Evolutionary conservation across 1,140 invertebrate species (phyloP), one percentile per base, ranked within the genome.

Genomic region (Drosophila obscura): DNA sequence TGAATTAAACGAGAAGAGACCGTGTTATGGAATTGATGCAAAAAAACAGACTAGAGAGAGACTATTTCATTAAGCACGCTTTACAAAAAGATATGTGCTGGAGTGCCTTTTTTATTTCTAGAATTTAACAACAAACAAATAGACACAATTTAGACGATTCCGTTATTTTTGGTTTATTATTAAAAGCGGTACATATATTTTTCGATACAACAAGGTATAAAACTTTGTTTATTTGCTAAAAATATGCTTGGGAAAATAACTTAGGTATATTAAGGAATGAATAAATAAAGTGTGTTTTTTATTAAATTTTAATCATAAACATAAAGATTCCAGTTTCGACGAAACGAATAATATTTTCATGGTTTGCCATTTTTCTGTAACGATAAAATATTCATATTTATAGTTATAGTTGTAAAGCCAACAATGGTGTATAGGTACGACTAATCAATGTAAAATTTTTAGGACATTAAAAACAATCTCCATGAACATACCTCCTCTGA

Each of bases 231-330:
- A 76, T 76, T 66, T 76, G 72, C 73, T 76, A 75, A 75, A 43
- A 60, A 73, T 75, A 76, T 76, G 72, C 72, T 76, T 76, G 73
- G 67, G 73, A 76, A 57, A 43, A 44, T 44, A 60, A 73, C 73
- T 76, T 76, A 76, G 67, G 62, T 76, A 85, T 82, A 87, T 84
- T 85, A 85, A 85, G 81, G 81, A 85, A 85, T 85, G 81, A 85
- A 85, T 85, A 85, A 85, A 85, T 87, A 85, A 87, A 76, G 39
- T 77, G 75, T 73, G 71, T 77, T 78, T 82, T 50, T 78, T 64
- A 59, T 81, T 87, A 85, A 67, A 69, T 79, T 84, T 61, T 57
- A 84, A 79, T 52, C 65, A 77, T 78, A 87, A 85, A 80, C 82
- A 81, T 80, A 85, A 74, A 73, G 65, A 80, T 83, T 84, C 77